Evolutionary conservation across 2,888 invertebrate genomes (phyloP).

Genomic region (Ashinkailepas kermadecensis): DNA sequence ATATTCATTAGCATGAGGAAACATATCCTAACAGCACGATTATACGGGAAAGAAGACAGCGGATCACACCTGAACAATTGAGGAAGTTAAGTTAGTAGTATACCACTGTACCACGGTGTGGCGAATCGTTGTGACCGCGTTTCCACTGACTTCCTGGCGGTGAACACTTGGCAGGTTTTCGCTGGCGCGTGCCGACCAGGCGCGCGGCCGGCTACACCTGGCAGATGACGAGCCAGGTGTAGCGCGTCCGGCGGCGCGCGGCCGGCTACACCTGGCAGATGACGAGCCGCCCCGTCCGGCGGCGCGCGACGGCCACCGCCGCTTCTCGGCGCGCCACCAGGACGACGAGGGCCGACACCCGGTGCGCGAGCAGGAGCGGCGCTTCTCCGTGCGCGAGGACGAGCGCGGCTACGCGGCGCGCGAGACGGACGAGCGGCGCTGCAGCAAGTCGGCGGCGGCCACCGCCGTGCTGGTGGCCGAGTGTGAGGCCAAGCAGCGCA

Average conservation of each 20-base stretch:
- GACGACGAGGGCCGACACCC: not conserved
- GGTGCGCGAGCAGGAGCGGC: not conserved
- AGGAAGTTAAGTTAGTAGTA: too few relatives aligned
- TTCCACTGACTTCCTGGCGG: not conserved
- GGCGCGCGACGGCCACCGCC: not conserved
- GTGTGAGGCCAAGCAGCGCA: not conserved
- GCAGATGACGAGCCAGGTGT: not conserved
- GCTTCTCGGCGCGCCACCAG: not conserved
- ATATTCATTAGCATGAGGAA: too few relatives aligned
- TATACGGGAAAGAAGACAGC: too few relatives aligned
- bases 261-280: not conserved
- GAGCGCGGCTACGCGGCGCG: not conserved
- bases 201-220: not conserved
- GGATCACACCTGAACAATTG: too few relatives aligned
- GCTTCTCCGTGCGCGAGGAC: not conserved
- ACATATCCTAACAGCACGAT: too few relatives aligned
- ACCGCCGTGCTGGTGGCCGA: not conserved
- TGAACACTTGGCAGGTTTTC: not conserved
- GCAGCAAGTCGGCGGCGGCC: not conserved
- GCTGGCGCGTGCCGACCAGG: not conserved
- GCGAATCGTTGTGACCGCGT: not conserved
- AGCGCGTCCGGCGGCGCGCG: not conserved
- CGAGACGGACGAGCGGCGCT: not conserved
- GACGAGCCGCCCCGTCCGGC: not conserved
- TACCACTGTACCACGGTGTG: too few relatives aligned